Percentiles rank a stretch among this genome's conserved stretches.
Evolutionary conservation across 2,888 invertebrate genomes (phyloP).

Genomic region (Tetanocera ferruginea): DNA sequence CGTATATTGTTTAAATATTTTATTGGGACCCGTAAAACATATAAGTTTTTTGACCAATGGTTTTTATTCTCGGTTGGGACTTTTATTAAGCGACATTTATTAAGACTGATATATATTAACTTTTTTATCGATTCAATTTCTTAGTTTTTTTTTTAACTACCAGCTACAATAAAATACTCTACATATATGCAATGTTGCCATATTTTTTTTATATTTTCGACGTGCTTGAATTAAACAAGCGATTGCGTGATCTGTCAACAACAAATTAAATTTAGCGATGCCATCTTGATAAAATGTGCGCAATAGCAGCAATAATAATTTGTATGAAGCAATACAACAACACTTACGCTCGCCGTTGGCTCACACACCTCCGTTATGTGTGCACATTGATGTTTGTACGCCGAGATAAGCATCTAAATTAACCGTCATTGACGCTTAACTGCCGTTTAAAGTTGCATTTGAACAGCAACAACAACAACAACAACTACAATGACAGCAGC

Average conservation of each 20-base stretch:
- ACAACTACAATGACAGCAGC: not conserved
- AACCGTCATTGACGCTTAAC: slow-evolving; percentile 19
- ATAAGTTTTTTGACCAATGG: too few species aligned
- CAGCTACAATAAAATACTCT: too few species aligned
- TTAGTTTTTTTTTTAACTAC: too few species aligned
- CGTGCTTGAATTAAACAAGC: too few species aligned
- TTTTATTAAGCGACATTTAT: too few species aligned
- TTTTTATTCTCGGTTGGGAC: too few species aligned
- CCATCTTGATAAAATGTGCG: slow-evolving; percentile 19
- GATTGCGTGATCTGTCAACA: slow-evolving; percentile 23
- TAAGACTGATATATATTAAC: too few species aligned
- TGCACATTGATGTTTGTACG: not conserved
- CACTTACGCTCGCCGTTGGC: not conserved
- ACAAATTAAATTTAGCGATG: slow-evolving; percentile 3
- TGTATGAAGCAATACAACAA: not conserved
- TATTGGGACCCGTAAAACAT: too few species aligned
- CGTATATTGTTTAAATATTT: too few species aligned
- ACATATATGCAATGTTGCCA: too few species aligned
- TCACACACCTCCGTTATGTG: not conserved
- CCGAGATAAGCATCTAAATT: slow-evolving; percentile 32
- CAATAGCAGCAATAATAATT: slow-evolving; percentile 10
- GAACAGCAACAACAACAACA: slow-evolving; percentile 8
- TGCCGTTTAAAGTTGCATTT: slow-evolving; percentile 21
- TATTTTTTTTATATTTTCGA: too few species aligned
- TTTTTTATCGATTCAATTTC: too few species aligned